Evolutionary conservation across 64 coral and sea anemone genomes (phyloP), one percentile per base, ranked within the genome.

Genomic region (Porites lutea): DNA sequence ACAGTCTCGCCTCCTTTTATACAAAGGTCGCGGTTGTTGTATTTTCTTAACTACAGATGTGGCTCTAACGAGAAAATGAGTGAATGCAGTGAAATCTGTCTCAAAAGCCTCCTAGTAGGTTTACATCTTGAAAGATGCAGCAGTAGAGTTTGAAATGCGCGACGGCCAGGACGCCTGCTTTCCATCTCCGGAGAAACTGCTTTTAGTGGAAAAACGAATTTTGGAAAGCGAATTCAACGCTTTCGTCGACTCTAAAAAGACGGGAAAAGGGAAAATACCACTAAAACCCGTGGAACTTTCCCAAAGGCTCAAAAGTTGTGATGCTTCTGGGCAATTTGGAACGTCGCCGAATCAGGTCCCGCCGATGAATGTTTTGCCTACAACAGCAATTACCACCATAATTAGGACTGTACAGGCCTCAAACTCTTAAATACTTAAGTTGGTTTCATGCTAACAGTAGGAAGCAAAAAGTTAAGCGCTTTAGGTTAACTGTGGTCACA

Each of bases 201-300:
- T 83, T 20, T 83, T 83, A 23, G 80, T 18, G 19, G 80, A 83
- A 65, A 83, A 83, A 83, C 52, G 80, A 18, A 83, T 83, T 21
- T 62, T 83, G 58, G 20, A 60, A 13, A 60, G 63, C 20, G 60
- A 85, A 85, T 45, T 85, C 53, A 82, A 82, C 9, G 52, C 3
- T 4, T 57, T 82, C 15, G 60, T 82, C 18, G 65, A 67, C 65
- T n/a, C 27, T 37, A 1, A 37, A 37, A 37, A 37, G 27, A 37
- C 13, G 18, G 65, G 21, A 67, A 67, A n/a, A 14, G 21, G 13
- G 65, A 67, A n/a, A 7, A 67, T n/a, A 67, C 65, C 65, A 67
- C 65, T 67, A 5, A 67, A n/a, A 67, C 65, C 65, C 7, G 0
- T 60, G 14, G 59, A 60, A 13, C 65, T 67, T 67, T 67, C 13